Conservation (phyloP, 2,888 invertebrate species). For the Charanyca ferruginea region DNA sequence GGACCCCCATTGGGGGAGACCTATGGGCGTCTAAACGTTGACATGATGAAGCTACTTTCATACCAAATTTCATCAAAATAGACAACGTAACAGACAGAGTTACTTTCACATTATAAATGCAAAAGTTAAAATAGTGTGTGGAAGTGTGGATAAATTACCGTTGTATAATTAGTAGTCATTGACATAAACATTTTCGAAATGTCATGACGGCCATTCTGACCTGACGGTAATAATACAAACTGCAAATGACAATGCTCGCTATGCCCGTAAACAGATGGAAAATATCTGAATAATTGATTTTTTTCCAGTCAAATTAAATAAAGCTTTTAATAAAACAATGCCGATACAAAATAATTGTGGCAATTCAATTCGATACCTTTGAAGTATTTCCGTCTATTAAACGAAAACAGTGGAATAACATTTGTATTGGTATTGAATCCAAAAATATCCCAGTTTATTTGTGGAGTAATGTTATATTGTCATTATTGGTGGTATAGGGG, state of each 20-base stretch:
- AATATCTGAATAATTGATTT: slow-evolving; percentile 11
- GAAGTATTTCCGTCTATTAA: slow-evolving; percentile 23
- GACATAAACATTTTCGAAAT: slow-evolving; percentile 3
- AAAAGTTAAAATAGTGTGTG: no score
- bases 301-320: slow-evolving; percentile 23
- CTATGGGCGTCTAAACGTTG: no score
- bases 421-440: not conserved
- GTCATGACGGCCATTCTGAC: not conserved
- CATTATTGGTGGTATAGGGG: no score
- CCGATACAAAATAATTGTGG: slow-evolving; percentile 17
- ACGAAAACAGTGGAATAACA: slow-evolving; percentile 7
- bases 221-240: not conserved
- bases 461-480: no score
- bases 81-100: no score
- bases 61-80: no score
- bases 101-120: no score
- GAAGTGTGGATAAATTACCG: no score
- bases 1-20: no score
- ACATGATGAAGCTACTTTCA: no score
- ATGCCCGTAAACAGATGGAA: slow-evolving; percentile 6
- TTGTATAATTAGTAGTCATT: slow-evolving; percentile 12
- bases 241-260: not conserved
- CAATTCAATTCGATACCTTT: slow-evolving; percentile 11
- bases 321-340: slow-evolving; percentile 25
- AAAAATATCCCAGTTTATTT: not conserved